Percentiles rank a stretch among this genome's conserved stretches.
phyloP scores from a whole-genome alignment of 2,113 vertebrate genomes.

The Beaufortia kweichowensis region DNA sequence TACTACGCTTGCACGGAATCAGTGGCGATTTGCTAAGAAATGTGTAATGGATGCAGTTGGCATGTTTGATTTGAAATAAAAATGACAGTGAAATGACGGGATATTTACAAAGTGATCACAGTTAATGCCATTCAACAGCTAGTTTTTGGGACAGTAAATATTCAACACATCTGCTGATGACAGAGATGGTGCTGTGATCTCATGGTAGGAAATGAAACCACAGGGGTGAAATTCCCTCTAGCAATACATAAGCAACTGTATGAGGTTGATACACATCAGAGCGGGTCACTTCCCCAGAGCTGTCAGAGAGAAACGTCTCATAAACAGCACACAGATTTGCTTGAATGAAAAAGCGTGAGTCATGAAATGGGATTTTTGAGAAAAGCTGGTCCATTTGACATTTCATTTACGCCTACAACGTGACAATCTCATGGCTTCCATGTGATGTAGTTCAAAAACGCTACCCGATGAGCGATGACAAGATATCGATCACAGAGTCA shows the following conservation, averaged over 20 bases:
- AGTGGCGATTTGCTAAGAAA: not conserved
- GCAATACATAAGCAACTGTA: constrained; percentile 45
- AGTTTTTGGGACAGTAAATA: not conserved
- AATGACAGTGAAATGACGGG: not conserved
- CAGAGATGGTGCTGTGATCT: constrained; percentile 1
- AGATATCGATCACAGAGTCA: constrained; percentile 44
- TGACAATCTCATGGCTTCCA: not conserved
- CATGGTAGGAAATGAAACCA: constrained; percentile 19
- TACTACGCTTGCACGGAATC: not conserved
- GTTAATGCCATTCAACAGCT: not conserved
- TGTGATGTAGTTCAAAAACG: not conserved
- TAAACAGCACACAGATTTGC: constrained; percentile 8
- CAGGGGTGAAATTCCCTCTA: constrained; percentile 37
- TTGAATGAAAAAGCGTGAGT: constrained; percentile 7
- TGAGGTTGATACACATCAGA: constrained; percentile 27
- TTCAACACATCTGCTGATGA: not conserved
- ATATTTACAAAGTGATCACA: not conserved
- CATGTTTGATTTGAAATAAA: not conserved
- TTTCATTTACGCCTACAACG: not conserved
- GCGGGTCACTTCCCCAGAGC: constrained; percentile 13
- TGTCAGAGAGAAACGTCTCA: not conserved
- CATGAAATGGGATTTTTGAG: not conserved
- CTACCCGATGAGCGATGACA: constrained; percentile 21
- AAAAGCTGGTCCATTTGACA: not conserved
- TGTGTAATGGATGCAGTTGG: not conserved